Conservation (phyloP, 2,797 vertebrate species). For the Pipistrellus pygmaeus region DNA sequence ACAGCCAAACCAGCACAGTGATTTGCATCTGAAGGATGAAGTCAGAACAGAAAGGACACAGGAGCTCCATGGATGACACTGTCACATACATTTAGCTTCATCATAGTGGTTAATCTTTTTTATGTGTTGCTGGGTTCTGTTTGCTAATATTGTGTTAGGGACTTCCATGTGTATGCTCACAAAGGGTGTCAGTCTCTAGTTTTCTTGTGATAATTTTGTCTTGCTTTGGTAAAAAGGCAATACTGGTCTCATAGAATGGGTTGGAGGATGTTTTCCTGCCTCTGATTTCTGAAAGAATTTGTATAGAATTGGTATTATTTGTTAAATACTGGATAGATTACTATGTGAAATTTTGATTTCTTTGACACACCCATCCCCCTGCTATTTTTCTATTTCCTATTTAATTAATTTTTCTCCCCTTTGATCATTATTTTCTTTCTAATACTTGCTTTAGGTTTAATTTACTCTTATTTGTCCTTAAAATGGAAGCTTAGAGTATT, state of each 20-base stretch:
- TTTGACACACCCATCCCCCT: not conserved
- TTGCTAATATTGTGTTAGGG: not conserved
- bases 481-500: not conserved
- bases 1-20: too few relatives aligned
- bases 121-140: not conserved
- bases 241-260: not conserved
- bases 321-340: not conserved
- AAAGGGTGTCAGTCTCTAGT: not conserved
- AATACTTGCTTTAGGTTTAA: not conserved
- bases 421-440: not conserved
- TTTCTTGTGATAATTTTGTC: not conserved
- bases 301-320: not conserved
- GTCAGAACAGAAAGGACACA: not conserved
- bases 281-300: not conserved
- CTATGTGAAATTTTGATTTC: not conserved
- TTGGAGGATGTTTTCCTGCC: not conserved
- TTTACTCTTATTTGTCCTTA: not conserved
- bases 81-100: not conserved
- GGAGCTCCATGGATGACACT: not conserved
- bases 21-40: not conserved
- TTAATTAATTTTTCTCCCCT: not conserved
- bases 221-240: slow-evolving; percentile 4
- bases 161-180: not conserved
- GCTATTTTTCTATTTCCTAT: not conserved
- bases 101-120: not conserved